phyloP scores from a whole-genome alignment of 64 coral and sea anemone genomes.

The Acropora tenuis region DNA sequence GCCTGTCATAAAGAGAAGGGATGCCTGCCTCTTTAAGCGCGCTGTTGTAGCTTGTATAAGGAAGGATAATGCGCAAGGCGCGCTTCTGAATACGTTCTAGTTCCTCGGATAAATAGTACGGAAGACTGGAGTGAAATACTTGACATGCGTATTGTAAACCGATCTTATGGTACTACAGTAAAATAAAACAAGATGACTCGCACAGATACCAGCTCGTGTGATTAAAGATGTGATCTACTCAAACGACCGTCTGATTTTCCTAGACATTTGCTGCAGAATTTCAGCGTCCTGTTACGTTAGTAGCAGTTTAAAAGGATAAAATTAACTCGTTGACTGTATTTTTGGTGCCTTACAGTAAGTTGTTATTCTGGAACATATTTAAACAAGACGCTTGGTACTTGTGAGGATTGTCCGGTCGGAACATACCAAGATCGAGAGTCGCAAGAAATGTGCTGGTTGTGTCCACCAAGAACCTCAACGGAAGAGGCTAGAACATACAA shows the following conservation, averaged over 20 bases:
- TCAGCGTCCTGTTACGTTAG: neutral
- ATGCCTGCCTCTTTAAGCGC: too few species aligned
- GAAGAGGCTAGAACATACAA: constrained; percentile 30
- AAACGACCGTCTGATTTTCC: neutral
- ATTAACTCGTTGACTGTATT: neutral
- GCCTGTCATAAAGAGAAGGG: too few species aligned
- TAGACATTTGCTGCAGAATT: too few species aligned
- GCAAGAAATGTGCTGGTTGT: constrained; percentile 25
- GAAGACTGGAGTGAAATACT: too few species aligned
- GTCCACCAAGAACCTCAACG: constrained; percentile 56
- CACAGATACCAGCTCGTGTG: too few species aligned
- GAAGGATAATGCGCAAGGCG: too few species aligned
- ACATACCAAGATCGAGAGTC: constrained; percentile 40
- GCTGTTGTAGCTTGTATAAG: too few species aligned
- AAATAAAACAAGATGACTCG: too few species aligned
- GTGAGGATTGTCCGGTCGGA: constrained; percentile 47
- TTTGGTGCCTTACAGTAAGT: neutral
- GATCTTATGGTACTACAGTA: too few species aligned
- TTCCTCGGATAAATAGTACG: too few species aligned
- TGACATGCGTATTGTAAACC: too few species aligned
- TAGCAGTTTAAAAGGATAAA: neutral
- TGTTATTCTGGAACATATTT: constrained; percentile 37
- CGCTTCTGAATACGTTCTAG: too few species aligned
- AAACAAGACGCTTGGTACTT: constrained; percentile 26
- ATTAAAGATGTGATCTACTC: neutral